These are phyloP conservation scores for Candoia aspera DNA, from an alignment of 2,113 vertebrate genomes.

Conservation along the genomic window DNA sequence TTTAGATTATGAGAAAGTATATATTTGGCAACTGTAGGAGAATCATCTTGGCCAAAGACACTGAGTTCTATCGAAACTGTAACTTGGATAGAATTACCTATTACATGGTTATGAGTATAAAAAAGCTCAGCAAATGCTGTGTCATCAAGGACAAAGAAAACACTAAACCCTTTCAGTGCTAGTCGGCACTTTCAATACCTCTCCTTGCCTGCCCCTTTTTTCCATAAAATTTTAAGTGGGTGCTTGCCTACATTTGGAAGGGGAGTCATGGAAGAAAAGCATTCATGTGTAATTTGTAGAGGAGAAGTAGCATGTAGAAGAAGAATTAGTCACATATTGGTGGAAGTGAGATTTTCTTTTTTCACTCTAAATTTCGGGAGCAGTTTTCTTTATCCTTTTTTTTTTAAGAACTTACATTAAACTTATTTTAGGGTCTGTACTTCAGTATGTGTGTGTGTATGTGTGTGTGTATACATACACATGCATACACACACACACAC, in stretches of 20 bases:
- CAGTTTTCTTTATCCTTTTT: background rate
- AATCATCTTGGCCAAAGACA: background rate
- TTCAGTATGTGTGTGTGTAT: no score
- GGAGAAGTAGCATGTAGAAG: background rate
- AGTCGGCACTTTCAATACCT: background rate
- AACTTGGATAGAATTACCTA: background rate
- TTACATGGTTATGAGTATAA: background rate
- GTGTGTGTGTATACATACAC: no score
- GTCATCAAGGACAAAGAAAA: background rate
- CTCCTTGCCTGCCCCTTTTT: background rate
- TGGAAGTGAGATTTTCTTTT: background rate
- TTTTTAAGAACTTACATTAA: no score
- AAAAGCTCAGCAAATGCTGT: background rate
- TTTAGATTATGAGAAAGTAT: background rate
- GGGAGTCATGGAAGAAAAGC: background rate
- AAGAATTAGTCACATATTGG: background rate
- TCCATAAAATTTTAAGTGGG: background rate
- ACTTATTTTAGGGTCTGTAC: no score
- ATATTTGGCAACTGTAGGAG: background rate
- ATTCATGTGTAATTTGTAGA: background rate
- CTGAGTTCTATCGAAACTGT: background rate
- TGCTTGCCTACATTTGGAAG: background rate
- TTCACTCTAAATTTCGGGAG: background rate
- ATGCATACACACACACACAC: no score
- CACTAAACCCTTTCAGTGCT: background rate